Conservation (phyloP, 2,113 vertebrate genomes). For the Microcebus ravelobensis region DNA sequence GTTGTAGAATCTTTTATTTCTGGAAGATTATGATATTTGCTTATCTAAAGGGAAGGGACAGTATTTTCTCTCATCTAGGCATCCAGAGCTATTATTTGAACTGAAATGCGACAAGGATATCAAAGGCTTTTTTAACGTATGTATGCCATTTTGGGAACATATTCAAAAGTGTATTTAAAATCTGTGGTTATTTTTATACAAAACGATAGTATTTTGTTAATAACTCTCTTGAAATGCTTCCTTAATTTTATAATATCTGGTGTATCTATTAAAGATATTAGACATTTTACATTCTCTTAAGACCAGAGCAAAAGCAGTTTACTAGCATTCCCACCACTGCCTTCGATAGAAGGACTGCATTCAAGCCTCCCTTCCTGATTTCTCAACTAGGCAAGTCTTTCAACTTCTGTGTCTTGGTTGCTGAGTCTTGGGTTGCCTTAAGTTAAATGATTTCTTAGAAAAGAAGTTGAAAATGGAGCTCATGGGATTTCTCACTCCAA, state of each 20-base stretch:
- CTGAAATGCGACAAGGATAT: not conserved
- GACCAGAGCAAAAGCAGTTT: not conserved
- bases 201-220: not conserved
- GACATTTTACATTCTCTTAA: not conserved
- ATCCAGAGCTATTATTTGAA: not conserved
- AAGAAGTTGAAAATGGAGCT: not conserved
- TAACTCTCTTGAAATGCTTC: not conserved
- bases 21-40: not conserved
- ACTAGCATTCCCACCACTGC: not conserved
- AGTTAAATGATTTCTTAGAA: slow-evolving; percentile 8
- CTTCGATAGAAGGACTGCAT: not conserved
- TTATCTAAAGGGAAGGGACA: not conserved
- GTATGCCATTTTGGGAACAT: not conserved
- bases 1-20: not conserved
- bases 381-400: not conserved
- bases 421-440: not conserved
- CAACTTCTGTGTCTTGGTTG: not conserved
- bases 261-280: not conserved
- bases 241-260: not conserved
- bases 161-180: not conserved
- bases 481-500: not conserved
- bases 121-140: not conserved
- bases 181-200: not conserved
- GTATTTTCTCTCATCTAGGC: not conserved
- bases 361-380: not conserved